Conservation (phyloP, 2,797 vertebrate species). For the Hemitrygon akajei region DNA sequence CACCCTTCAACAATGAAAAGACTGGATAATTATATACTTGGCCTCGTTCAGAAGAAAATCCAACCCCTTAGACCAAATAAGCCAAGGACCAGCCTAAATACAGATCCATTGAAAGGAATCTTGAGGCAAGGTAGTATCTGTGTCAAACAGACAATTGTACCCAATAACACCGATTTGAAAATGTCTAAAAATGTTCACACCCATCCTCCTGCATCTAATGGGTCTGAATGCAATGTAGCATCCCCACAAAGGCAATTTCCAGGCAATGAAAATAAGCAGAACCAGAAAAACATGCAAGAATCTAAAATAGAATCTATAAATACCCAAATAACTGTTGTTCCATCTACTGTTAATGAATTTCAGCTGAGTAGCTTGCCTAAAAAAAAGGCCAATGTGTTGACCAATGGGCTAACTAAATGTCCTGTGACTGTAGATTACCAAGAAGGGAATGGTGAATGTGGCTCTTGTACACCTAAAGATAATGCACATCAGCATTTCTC, state of each 20-base stretch:
- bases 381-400: conserved; percentile 45
- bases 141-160: conserved; percentile 57
- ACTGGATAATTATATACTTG: conserved; percentile 78
- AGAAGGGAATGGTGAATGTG: conserved; percentile 45
- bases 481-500: conserved; percentile 47
- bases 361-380: conserved; percentile 57
- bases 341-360: conserved; percentile 45
- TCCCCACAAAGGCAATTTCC: conserved; percentile 57
- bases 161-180: conserved; percentile 56
- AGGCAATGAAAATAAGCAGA: conserved; percentile 1
- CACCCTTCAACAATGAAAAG: conserved; percentile 60
- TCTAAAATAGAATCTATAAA: background rate
- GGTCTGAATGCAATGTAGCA: conserved; percentile 51
- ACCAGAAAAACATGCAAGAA: background rate
- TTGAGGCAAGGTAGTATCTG: conserved; percentile 75
- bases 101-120: conserved; percentile 74
- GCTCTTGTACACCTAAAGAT: conserved; percentile 56
- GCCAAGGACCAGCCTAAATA: conserved; percentile 79
- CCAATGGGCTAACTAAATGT: conserved; percentile 46
- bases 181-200: conserved; percentile 53
- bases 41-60: conserved; percentile 75
- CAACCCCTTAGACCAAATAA: conserved; percentile 77
- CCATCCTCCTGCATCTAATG: conserved; percentile 44
- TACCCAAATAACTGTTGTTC: conserved; percentile 5
- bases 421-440: conserved; percentile 46